Evolutionary conservation across 2,888 invertebrate species (phyloP).

Genomic region (Aphidoletes aphidimyza): DNA sequence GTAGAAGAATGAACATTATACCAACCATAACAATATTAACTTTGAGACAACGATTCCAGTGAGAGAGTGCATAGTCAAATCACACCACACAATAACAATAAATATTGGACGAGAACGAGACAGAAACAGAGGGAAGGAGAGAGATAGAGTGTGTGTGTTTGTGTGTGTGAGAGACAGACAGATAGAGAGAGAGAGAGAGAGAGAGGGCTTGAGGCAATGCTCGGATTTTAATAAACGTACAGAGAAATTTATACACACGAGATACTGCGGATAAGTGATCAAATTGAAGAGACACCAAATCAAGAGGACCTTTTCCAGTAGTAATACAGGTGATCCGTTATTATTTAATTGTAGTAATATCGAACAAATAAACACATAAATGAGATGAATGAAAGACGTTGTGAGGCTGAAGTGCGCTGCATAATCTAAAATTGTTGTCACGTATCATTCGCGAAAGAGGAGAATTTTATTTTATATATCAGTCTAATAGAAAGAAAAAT

Average conservation of each 20-base stretch:
- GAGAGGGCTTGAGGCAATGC: neutral
- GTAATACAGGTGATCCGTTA: conserved; percentile 31
- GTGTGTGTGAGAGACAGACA: neutral
- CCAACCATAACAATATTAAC: conserved; percentile 28
- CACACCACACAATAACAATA: conserved; percentile 15
- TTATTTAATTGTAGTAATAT: neutral
- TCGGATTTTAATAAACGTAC: neutral
- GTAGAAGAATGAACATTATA: neutral
- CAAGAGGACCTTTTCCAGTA: neutral
- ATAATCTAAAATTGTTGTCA: neutral
- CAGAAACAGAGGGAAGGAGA: neutral
- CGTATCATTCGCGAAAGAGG: neutral
- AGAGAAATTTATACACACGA: neutral
- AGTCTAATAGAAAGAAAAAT: too few species aligned
- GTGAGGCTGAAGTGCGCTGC: neutral
- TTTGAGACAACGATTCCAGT: neutral
- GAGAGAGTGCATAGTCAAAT: neutral
- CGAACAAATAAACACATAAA: neutral
- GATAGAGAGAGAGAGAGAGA: neutral
- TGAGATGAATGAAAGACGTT: neutral
- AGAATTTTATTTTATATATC: neutral
- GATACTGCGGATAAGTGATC: conserved; percentile 13
- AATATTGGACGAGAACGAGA: neutral
- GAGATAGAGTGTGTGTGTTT: neutral
- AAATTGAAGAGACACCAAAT: too few species aligned